phyloP scores from a whole-genome alignment of 2,797 vertebrate genomes.

The Lepidocolaptes lacrymiger region DNA sequence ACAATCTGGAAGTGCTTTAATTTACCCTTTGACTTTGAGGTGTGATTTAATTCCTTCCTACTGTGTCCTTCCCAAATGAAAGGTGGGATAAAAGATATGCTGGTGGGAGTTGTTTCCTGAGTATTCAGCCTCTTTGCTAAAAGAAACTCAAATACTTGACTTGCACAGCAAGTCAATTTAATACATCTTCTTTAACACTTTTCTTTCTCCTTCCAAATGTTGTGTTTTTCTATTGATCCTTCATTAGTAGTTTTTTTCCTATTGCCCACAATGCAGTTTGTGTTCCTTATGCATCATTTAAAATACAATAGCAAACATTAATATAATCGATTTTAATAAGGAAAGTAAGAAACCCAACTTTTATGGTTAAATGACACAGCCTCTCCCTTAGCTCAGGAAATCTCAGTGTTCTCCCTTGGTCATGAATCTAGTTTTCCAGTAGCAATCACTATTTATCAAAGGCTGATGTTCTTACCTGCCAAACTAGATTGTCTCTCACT shows the following conservation, averaged over 20 bases:
- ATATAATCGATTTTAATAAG: not conserved
- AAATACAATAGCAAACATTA: not conserved
- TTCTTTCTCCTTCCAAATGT: not conserved
- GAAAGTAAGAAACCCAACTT: not conserved
- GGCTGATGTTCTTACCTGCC: not conserved
- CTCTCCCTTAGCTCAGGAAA: conserved; percentile 6
- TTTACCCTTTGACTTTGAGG: conserved; percentile 14
- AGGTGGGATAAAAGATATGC: not conserved
- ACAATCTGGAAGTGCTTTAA: conserved; percentile 34
- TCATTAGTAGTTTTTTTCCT: not conserved
- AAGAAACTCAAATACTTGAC: not conserved
- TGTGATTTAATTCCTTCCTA: conserved; percentile 23
- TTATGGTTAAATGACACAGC: not conserved
- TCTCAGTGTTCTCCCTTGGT: not conserved
- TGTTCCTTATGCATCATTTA: not conserved
- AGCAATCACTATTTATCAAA: not conserved
- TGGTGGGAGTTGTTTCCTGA: not conserved
- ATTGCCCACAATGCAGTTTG: not conserved
- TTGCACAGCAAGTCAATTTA: not conserved
- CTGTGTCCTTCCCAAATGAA: conserved; percentile 1
- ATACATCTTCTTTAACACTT: not conserved
- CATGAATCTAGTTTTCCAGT: not conserved
- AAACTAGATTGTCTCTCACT: not conserved
- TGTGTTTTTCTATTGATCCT: not conserved
- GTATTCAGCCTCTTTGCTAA: not conserved